Evolutionary conservation across 2,888 invertebrate genomes (phyloP).

Genomic region (Patella depressa): DNA sequence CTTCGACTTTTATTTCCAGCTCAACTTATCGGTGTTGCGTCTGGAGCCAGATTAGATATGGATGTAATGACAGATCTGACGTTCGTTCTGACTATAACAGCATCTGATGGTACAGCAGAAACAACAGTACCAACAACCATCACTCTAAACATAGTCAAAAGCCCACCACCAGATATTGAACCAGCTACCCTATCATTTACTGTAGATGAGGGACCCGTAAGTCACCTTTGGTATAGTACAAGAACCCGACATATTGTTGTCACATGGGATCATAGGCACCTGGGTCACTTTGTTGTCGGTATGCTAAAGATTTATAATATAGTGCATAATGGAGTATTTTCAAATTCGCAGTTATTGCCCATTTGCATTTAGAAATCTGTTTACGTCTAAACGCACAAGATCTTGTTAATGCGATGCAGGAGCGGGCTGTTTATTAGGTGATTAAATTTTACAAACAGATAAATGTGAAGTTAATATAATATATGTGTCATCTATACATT

Average conservation of each 20-base stretch:
- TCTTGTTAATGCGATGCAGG: not conserved
- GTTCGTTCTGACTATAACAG: not conserved
- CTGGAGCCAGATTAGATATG: not conserved
- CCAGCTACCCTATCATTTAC: not conserved
- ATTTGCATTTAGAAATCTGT: no score
- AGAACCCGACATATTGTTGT: not conserved
- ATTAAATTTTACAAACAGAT: no score
- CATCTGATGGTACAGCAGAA: not conserved
- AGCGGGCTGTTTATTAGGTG: not conserved
- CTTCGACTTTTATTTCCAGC: not conserved
- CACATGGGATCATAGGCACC: not conserved
- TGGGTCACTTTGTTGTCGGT: no score
- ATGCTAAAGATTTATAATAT: no score
- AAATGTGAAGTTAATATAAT: no score
- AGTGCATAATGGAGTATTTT: no score
- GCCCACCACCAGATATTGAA: not conserved
- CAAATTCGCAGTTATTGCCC: no score
- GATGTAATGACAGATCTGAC: not conserved
- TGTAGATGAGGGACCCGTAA: not conserved
- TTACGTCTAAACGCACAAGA: not conserved
- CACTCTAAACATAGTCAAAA: not conserved
- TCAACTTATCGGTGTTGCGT: not conserved
- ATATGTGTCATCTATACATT: not conserved
- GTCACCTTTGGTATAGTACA: not conserved
- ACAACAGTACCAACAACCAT: slow-evolving; percentile 2